Evolutionary conservation across 2,888 invertebrate species (phyloP), one percentile per base, ranked within the genome.

Genomic region (Caenorhabditis wallacei): DNA sequence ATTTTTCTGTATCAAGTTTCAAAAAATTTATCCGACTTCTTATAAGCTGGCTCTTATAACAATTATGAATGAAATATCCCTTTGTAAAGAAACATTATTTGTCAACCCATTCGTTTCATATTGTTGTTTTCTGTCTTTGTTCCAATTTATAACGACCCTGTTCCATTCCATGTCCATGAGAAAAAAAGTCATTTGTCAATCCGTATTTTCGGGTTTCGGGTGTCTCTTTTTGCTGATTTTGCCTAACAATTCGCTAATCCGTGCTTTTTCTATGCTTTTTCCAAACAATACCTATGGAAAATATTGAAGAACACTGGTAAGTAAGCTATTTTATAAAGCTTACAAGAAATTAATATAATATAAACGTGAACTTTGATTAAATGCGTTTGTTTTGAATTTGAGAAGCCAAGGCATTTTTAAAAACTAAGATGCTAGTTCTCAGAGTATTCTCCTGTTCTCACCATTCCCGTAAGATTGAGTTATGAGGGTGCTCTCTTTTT

Each of bases 141-240:
- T 56, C 37, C 35, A 5, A n/a, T 24, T 43, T 40, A 46, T 71
- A 61, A 61, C 61, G 71, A 71, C 61, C 51, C 30, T 51, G 37
- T 18, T 63, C 22, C 24, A n/a, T n/a, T 46, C 24, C 46, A n/a
- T 63, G 63, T 46, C 46, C 43, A 26, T 46, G 22, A 35, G 35
- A 35, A 35, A 16, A 22, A 16, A 53, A 71, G 71, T 71, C 71
- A 71, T 71, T 71, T 26, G 71, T 71, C 71, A 71, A 71, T 71
- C 71, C 71, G n/a, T 71, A 61, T 71, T 71, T 71, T 71, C 48
- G 57, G 59, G 59, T 59, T 40, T 20, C 7, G 20, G 56, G 18
- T 53, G 71, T 24, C 51, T 51, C 57, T n/a, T 46, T 30, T 35
- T 16, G 2, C 18, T 16, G 3, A 13, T 30, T n/a, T 8, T 11